Conservation (phyloP, 2,888 invertebrate species). For the Lithophane socia region DNA sequence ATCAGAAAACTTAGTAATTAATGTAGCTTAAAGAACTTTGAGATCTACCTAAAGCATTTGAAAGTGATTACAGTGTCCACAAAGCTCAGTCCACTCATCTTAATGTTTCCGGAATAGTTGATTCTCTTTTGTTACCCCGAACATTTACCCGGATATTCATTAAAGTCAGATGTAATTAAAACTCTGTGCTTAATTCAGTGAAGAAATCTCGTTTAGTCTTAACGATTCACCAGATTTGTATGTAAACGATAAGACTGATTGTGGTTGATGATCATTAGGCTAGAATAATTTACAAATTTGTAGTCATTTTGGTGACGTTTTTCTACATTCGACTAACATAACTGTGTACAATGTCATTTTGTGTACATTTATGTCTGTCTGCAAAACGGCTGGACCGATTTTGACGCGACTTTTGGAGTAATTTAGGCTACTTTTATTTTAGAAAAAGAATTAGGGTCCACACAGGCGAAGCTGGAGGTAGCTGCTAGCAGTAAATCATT, state of each 20-base stretch:
- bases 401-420: too few species aligned
- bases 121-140: constrained; percentile 51
- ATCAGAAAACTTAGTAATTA: not conserved
- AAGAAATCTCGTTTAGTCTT: constrained; percentile 52
- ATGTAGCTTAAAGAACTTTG: not conserved
- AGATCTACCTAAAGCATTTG: not conserved
- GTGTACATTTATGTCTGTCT: too few species aligned
- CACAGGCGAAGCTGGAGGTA: too few species aligned
- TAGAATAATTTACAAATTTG: not conserved
- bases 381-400: too few species aligned
- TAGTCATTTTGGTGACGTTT: too few species aligned
- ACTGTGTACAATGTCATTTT: too few species aligned
- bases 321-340: too few species aligned
- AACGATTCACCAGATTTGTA: constrained; percentile 54
- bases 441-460: too few species aligned
- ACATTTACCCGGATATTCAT: constrained; percentile 59
- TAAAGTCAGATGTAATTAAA: constrained; percentile 63
- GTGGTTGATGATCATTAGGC: constrained; percentile 1
- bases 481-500: not conserved
- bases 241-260: constrained; percentile 31
- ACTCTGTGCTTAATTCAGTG: constrained; percentile 57
- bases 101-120: constrained; percentile 28
- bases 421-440: too few species aligned
- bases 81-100: constrained; percentile 16
- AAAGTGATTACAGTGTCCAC: not conserved